Evolutionary conservation across 1,140 invertebrate species (phyloP), one percentile per base, ranked within the genome.

Genomic region (Cherax destructor): DNA sequence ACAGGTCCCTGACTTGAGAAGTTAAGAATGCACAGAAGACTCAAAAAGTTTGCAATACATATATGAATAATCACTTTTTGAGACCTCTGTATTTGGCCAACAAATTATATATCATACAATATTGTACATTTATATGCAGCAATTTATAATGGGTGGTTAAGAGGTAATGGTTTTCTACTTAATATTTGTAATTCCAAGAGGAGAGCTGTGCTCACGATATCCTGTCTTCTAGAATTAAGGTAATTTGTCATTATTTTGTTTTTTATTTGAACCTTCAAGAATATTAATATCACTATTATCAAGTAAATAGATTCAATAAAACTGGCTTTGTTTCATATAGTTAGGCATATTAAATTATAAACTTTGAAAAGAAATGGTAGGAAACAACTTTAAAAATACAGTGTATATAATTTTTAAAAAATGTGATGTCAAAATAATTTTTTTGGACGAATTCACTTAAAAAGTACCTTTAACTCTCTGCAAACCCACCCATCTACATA

Each of bases 11-110:
- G 87, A 89, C 80, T 41, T 69, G 41, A 83, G 56, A 56, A 88
- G 65, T 65, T 16, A 21, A 69, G 69, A n/a, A 80, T 69, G 61
- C 49, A 21, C 13, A 83, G 65, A 11, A 4, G 61, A 83, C 61
- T 83, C 87, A 72, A 83, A 83, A 74, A 83, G 65, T 83, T n/a
- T 50, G 65, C 18, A 87, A 4, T 59, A 83, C 16, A 89, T 21
- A 83, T 24, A 89, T 21, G 49, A 74, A 78, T 18, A 16, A 76
- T 69, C n/a, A 83, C 87, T 89, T 83, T 83, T 76, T 89, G 87
- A 83, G 87, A 83, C 69, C 21, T 72, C 87, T 89, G 87, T 83
- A 83, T 89, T 89, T 89, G 87, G 87, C 87, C 87, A 89, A 83
- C 87, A 79, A 79, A 30, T 87, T 56, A 30, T 56, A 79, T 87